Evolutionary conservation across 2,113 vertebrate genomes (phyloP), one percentile per base, ranked within the genome.

Genomic region (Blennius ocellaris): DNA sequence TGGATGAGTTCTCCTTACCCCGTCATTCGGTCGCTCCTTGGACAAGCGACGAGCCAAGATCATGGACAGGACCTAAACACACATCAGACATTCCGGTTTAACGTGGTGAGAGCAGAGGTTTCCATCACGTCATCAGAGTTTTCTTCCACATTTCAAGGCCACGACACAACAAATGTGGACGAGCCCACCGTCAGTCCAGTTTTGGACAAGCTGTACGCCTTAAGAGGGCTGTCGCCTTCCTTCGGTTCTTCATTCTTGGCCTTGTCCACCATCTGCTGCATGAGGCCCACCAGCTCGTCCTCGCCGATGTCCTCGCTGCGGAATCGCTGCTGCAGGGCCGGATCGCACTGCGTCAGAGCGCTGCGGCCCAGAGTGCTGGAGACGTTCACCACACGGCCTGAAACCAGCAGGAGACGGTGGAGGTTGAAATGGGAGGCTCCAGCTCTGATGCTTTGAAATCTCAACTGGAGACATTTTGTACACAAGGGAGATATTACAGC

Each of bases 351-450:
- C 36, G 55, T 61, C 59, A 99, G 76, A 6, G 93, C 78, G 0
- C 11, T 55, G 11, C 54, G 0, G 11, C 94, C 58, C 12, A 76
- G 9, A 0, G 76, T 43, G 68, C 97, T 98, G 8, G 96, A 98
- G 1, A 98, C 87, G 0, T 98, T 98, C 76, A 99, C 97, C 61
- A 96, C 93, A 12, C 95, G 90, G 1, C 95, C 96, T 95, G 0
- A 16, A 47, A 51, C 1, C 21, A 30, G 21, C 21, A 30, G 21
- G 21, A 30, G 21, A 30, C 21, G 21, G 2, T 30, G 21, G 21
- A 30, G 21, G 21, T 30, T 30, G 21, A 30, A 30, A 30, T 30
- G 21, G 21, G 21, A 30, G 21, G 21, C 21, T 30, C 21, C 21
- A 30, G 21, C 21, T 30, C 4, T 30, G 21, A 30, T 30, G 21